Base-by-base conservation (phyloP, 2,797 vertebrate genomes). In the Phoebastria nigripes region DNA sequence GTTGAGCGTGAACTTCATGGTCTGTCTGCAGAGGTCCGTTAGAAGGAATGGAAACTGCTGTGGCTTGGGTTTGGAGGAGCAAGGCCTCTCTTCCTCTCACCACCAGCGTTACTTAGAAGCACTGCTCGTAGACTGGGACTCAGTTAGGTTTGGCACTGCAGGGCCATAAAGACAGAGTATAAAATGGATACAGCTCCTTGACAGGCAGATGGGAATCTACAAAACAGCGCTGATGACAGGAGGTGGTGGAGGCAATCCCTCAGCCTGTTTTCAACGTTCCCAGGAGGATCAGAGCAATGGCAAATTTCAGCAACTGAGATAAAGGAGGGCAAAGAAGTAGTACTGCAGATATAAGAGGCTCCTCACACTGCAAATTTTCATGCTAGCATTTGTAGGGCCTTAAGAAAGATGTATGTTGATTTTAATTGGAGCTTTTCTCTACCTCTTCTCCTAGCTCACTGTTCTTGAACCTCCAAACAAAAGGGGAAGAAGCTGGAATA, bases 301-400 rank as follows among this genome's bases (percentile, higher is more conserved):
- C 58, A 87, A 69, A 55, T 87, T 89, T 93, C 87, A 95, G 58
- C 66, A 85, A 31, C 49, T 73, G 62, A 87, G 73, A 69, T 80
- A 85, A 91, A 82, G 7, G 35, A 73, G 6, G 15, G 4, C 25
- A 67, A 9, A 28, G 35, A 81, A 42, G 25, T 18, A 85, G 5
- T 55, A 39, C 14, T 81, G 41, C 63, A 80, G 35, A 26, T 37
- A 66, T 6, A 42, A 69, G 17, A 46, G 67, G 31, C 12, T 59
- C 22, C 5, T n/a, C n/a, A 58, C 8, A 22, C 22, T 62, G 21
- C 8, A 61, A n/a, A 42, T 63, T 79, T 88, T 52, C 49, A 29
- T 59, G 17, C 20, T 39, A 91, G 10, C 12, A n/a, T 72, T 84
- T 51, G 24, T 8, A 55, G 11, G 6, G 4, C 31, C 42, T 58